Conservation (phyloP, 2,797 vertebrate species). For the Tarsius wallacei region DNA sequence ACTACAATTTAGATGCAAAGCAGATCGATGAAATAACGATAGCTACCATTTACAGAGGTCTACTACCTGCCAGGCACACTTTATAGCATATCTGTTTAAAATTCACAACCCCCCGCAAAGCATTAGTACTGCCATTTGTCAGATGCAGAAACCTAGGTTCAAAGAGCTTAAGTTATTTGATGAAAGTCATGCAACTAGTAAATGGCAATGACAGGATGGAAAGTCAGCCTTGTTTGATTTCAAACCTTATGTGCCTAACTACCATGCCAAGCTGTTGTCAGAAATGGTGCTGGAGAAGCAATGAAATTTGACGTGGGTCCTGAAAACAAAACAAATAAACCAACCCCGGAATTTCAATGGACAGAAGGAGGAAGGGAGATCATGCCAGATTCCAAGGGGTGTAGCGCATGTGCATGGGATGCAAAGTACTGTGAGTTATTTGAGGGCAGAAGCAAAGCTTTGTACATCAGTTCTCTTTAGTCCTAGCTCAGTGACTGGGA, state of each 20-base stretch:
- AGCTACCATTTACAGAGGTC: slow-evolving; percentile 6
- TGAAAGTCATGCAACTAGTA: background rate
- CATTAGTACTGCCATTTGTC: slow-evolving; percentile 18
- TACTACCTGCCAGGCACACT: background rate
- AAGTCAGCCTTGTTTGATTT: slow-evolving; percentile 36
- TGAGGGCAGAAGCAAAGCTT: background rate
- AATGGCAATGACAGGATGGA: background rate
- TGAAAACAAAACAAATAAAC: background rate
- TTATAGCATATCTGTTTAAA: slow-evolving; percentile 45
- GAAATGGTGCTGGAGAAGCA: slow-evolving; percentile 7
- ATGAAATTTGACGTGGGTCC: slow-evolving; percentile 9
- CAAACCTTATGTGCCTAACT: background rate
- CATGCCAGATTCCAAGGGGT: background rate
- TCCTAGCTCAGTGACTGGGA: background rate
- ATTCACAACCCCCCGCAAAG: background rate
- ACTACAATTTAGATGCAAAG: slow-evolving; percentile 45
- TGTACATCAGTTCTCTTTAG: background rate
- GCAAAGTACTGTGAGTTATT: background rate
- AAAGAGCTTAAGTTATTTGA: slow-evolving; percentile 36
- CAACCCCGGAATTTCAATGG: background rate
- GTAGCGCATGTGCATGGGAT: background rate
- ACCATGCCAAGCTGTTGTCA: background rate
- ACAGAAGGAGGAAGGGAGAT: background rate
- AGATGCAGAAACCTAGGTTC: slow-evolving; percentile 38
- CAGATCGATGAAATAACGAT: slow-evolving; percentile 51